These are phyloP conservation scores for Sphinx pinastri DNA, from an alignment of 2,888 invertebrate genomes.

Conservation along the genomic window DNA sequence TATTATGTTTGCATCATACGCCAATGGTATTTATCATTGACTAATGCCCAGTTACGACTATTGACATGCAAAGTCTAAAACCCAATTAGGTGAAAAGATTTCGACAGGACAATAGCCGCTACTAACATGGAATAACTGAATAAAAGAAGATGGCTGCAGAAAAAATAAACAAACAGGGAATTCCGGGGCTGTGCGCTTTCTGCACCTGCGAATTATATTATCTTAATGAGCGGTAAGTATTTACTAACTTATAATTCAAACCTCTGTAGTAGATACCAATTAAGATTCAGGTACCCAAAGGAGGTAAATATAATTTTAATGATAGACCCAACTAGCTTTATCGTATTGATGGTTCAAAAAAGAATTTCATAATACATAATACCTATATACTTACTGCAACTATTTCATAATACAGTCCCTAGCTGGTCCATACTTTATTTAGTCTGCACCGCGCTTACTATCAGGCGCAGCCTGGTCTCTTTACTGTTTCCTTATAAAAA, in stretches of 20 bases:
- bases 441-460: no score
- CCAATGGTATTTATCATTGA: not conserved
- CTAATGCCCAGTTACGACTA: not conserved
- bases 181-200: conserved; percentile 49
- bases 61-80: no score
- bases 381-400: no score
- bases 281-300: no score
- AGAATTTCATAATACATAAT: not conserved
- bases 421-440: no score
- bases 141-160: not conserved
- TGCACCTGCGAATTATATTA: conserved; percentile 54
- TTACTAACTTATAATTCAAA: not conserved
- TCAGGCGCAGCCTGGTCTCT: no score
- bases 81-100: no score
- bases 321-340: not conserved
- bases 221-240: conserved; percentile 50
- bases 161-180: conserved; percentile 16
- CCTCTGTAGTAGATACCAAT: not conserved
- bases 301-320: not conserved
- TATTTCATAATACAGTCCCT: no score
- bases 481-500: no score
- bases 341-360: not conserved
- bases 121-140: not conserved
- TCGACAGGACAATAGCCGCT: not conserved
- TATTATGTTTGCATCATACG: not conserved